Evolutionary conservation across 2,888 invertebrate genomes (phyloP), one percentile per base, ranked within the genome.

Genomic region (Calameuta pallipes): DNA sequence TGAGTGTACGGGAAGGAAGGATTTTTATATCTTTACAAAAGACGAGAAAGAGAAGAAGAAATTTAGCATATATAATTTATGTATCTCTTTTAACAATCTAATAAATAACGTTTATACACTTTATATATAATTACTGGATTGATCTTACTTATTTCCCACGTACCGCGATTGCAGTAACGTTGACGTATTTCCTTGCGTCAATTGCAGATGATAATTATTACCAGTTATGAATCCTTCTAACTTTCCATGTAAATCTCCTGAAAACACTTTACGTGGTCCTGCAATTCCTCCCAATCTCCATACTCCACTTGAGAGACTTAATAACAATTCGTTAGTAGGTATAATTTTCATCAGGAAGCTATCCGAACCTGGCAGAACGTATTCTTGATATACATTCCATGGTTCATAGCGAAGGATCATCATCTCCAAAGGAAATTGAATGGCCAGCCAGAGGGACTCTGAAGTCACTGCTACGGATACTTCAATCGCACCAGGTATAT

Each of bases 211-310:
- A 73, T 84, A 85, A 80, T 84, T 77, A 9, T 37, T 70, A 6
- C 76, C 82, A 9, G 74, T 31, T 0, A 78, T 11, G 35, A 86
- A 85, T 0, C 82, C 80, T 11, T 86, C 81, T 30, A 87, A 79
- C 23, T 78, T 76, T 11, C 81, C 85, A 0, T 76, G 31, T 1
- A 89, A 77, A 31, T 69, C 34, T 11, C 83, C 79, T 9, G 74
- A 75, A 12, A 84, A 80, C 15, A 87, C 79, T 23, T 82, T 83
- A 73, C 81, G 81, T 0, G 87, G 90, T 15, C 82, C 85, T 0
- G 83, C 84, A 4, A 89, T 80, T 68, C 87, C 87, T 33, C 84
- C 85, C 4, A 90, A 80, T 79, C 83, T 85, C 89, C 89, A 90
- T 41, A 90, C 79, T 23, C 89, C 89, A 73, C 89, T 85, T 9